Conservation (phyloP, 2,888 invertebrate genomes). For the Andrena marginata region DNA sequence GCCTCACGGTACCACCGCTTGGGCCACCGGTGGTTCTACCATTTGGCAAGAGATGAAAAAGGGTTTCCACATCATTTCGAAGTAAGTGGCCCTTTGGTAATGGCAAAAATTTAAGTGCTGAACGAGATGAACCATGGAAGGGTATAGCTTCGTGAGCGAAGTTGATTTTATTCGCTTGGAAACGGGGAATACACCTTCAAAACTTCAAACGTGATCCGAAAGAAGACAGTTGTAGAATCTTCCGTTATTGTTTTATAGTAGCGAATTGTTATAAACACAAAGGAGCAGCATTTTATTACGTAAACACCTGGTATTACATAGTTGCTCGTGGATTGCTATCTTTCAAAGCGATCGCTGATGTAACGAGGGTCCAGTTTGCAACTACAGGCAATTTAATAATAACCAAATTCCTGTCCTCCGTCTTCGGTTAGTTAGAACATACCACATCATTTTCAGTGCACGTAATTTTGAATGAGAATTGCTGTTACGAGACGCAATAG, state of each 20-base stretch:
- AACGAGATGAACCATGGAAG: too few species aligned
- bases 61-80: slow-evolving; percentile 86
- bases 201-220: too few species aligned
- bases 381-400: not conserved
- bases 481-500: too few species aligned
- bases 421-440: not conserved
- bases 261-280: too few species aligned
- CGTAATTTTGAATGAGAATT: too few species aligned
- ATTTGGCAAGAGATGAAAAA: slow-evolving; percentile 86
- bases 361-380: not conserved
- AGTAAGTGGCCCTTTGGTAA: slow-evolving; percentile 78
- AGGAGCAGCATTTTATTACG: too few species aligned
- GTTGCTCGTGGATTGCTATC: not conserved
- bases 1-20: slow-evolving; percentile 81
- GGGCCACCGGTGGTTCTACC: slow-evolving; percentile 84
- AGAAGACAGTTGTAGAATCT: too few species aligned
- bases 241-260: too few species aligned
- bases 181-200: too few species aligned
- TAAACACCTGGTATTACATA: too few species aligned
- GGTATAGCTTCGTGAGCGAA: too few species aligned
- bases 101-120: not conserved
- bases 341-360: not conserved
- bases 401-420: not conserved
- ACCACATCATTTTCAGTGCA: not conserved
- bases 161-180: too few species aligned